These are phyloP conservation scores for Phaedon cochleariae DNA, from an alignment of 2,888 invertebrate genomes.

Conservation along the genomic window DNA sequence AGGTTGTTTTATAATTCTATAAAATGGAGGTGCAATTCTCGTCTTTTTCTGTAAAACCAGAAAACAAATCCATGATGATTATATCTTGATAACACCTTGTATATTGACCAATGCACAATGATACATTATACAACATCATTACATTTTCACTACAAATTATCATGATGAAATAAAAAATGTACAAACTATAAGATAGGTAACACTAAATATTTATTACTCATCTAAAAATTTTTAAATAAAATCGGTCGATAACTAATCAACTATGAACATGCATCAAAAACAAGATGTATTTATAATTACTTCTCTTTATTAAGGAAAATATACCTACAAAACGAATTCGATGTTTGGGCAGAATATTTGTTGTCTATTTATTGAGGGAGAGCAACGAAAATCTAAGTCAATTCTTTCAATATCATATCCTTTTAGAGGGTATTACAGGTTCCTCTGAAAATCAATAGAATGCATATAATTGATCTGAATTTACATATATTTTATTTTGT, in stretches of 20 bases:
- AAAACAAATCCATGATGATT: constrained; percentile 23
- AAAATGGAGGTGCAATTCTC: constrained; percentile 23
- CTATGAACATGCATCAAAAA: background rate
- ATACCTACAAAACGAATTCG: background rate
- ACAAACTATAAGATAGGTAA: constrained; percentile 32
- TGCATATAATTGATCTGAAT: too few relatives aligned
- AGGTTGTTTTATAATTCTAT: constrained; percentile 22
- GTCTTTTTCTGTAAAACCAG: constrained; percentile 42
- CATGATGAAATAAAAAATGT: constrained; percentile 32
- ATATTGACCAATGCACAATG: constrained; percentile 28
- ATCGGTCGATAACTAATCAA: constrained; percentile 8
- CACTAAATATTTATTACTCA: background rate
- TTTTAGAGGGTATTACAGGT: too few relatives aligned
- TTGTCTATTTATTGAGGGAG: too few relatives aligned
- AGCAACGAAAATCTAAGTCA: too few relatives aligned
- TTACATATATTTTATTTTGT: too few relatives aligned
- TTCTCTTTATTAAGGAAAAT: background rate
- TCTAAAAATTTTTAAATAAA: constrained; percentile 30
- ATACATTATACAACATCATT: constrained; percentile 21
- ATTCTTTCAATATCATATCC: too few relatives aligned
- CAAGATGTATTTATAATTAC: background rate
- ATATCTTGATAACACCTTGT: constrained; percentile 20
- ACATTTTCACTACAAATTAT: constrained; percentile 24
- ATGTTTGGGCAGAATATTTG: background rate
- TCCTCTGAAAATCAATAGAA: too few relatives aligned